Evolutionary conservation across 2,888 invertebrate genomes (phyloP).

Genomic region (Luffia ferchaultella): DNA sequence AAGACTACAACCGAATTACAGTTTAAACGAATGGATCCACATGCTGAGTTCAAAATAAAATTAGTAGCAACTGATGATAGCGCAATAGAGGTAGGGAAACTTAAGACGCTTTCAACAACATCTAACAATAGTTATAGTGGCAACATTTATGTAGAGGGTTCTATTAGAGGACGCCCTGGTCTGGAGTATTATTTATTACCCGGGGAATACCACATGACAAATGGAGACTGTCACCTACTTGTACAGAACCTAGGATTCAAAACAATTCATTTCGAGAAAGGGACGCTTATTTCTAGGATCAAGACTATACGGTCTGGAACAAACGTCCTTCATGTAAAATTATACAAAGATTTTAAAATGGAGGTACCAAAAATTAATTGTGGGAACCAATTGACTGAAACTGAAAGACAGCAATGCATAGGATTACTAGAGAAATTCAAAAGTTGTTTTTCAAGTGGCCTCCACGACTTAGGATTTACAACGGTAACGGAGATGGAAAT

Average conservation of each 20-base stretch:
- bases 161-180: not conserved
- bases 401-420: not conserved
- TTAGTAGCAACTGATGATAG: not conserved
- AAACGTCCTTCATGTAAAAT: no score
- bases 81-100: not conserved
- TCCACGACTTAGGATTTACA: conserved; percentile 14
- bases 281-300: not conserved
- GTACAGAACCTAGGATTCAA: not conserved
- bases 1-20: conserved; percentile 8
- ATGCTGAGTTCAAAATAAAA: not conserved
- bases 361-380: not conserved
- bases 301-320: no score
- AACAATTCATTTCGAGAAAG: not conserved
- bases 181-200: conserved; percentile 4
- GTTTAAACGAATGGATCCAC: no score
- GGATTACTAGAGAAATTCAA: conserved; percentile 1
- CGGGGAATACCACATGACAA: not conserved
- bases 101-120: not conserved
- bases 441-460: conserved; percentile 12
- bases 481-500: conserved; percentile 14
- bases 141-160: not conserved
- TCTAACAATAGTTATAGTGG: not conserved
- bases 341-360: no score
- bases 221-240: not conserved
- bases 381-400: not conserved